Base-by-base conservation (phyloP, 2,113 vertebrate genomes). In the Sylvia atricapilla region DNA sequence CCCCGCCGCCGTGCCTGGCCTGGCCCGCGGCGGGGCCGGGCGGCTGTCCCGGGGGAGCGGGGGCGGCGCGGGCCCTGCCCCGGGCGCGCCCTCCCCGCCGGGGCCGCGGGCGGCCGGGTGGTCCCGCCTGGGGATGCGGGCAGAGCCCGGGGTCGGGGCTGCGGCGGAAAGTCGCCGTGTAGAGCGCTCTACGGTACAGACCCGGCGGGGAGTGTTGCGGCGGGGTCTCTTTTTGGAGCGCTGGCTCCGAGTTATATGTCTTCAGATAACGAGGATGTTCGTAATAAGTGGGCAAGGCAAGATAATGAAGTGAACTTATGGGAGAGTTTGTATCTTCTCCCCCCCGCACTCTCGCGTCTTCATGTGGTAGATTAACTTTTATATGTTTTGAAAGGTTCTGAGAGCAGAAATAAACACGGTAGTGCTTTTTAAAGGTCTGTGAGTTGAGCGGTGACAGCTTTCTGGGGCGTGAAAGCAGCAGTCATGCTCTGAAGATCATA, bases 101-200 rank as follows among this genome's bases (percentile, higher is more conserved):
- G 52, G 37, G 1, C 21, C 4, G 50, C 63, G 39, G 53, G 50
- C 41, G 18, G 74, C 10, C 39, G 4, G 30, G 78, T 7, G 37
- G 84, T 35, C 75, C 76, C 50, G 28, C 16, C 63, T 0, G 37
- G 70, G 64, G 46, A 2, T 11, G 49, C 28, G 52, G 55, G 21
- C 21, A 19, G 63, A 43, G 46, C 50, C 25, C 33, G 1, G 35
- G 21, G 2, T 6, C n/a, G 20, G 47, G 28, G 10, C 1, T 9
- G 30, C 16, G 31, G n/a, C 46, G 15, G 47, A 13, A 31, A 16
- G 50, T 5, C 6, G 17, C 27, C 1, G 4, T 7, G 53, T 2
- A 1, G 20, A 0, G 28, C 9, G 15, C 37, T 6, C 30, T 18
- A 2, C 35, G 5, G 17, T 19, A 2, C 33, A 7, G 53, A 23